Evolutionary conservation across 2,797 vertebrate genomes (phyloP).

Genomic region (Zalophus californianus): DNA sequence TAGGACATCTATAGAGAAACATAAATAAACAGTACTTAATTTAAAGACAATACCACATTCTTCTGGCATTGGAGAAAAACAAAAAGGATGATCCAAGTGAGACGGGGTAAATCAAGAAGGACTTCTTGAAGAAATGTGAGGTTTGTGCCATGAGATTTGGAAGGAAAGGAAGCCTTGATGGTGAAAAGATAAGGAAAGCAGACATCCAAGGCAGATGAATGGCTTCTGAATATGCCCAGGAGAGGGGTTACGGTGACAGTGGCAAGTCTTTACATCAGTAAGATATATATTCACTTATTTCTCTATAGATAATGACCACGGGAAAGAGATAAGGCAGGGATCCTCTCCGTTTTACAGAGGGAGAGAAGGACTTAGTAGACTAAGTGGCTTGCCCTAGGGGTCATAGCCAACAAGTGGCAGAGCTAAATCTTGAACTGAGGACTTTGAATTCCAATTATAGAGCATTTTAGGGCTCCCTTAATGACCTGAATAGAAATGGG

Average conservation of each 20-base stretch:
- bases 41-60: neutral
- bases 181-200: neutral
- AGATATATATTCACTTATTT: neutral
- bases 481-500: slow-evolving; percentile 1
- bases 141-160: neutral
- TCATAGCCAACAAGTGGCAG: neutral
- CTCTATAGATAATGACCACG: neutral
- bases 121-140: neutral
- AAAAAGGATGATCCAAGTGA: neutral
- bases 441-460: neutral
- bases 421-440: neutral
- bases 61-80: neutral
- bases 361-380: neutral
- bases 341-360: neutral
- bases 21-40: neutral
- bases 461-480: neutral
- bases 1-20: slow-evolving; percentile 4
- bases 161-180: neutral
- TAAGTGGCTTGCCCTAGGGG: neutral
- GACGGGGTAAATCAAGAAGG: neutral
- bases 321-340: neutral
- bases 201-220: neutral
- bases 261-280: neutral
- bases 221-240: neutral
- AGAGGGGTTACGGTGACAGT: neutral